Evolutionary conservation across 2,113 vertebrate species (phyloP).

Genomic region (Mirounga angustirostris): DNA sequence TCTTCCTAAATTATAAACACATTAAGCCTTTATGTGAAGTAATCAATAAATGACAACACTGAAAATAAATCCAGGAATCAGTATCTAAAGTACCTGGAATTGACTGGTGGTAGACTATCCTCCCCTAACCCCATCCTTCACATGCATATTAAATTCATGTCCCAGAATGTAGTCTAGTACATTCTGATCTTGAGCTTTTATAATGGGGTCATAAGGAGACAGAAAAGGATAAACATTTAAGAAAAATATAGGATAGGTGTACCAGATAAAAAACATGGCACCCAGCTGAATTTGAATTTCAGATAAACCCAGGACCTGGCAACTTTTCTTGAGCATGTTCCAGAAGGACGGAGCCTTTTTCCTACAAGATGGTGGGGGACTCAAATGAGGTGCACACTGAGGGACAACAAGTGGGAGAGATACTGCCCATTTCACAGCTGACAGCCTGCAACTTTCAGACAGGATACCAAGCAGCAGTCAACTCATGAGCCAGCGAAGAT

Average conservation of each 20-base stretch:
- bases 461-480: not conserved
- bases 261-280: not conserved
- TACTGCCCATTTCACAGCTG: not conserved
- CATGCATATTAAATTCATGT: not conserved
- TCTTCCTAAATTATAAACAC: conserved; percentile 56
- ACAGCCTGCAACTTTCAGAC: not conserved
- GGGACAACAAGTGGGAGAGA: not conserved
- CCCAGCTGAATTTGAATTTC: not conserved
- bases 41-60: conserved; percentile 53
- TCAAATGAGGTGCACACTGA: not conserved
- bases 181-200: not conserved
- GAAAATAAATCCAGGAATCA: conserved; percentile 51
- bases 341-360: not conserved
- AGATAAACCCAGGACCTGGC: not conserved
- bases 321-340: not conserved
- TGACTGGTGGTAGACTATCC: not conserved
- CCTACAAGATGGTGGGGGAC: not conserved
- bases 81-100: not conserved
- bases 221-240: not conserved
- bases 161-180: not conserved
- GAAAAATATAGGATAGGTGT: not conserved
- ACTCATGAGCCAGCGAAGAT: not conserved
- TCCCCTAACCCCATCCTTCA: not conserved
- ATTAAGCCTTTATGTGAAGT: conserved; percentile 60
- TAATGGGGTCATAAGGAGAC: not conserved